phyloP scores from a whole-genome alignment of 2,888 invertebrate genomes.

The Lycophotia porphyrea region DNA sequence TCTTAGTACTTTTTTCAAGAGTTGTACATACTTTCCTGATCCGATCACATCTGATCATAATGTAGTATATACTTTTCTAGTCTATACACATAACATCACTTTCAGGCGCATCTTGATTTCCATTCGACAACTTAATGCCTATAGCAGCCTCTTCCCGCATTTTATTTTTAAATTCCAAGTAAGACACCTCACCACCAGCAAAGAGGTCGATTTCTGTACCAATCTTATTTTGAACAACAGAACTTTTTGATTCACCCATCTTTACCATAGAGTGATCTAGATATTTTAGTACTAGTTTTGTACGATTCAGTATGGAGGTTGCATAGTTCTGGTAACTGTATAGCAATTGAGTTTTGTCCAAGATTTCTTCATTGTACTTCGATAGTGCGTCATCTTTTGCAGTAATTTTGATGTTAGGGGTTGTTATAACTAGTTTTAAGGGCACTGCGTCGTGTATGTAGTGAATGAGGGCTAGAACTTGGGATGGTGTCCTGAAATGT shows the following conservation, averaged over 20 bases:
- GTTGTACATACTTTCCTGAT: not conserved
- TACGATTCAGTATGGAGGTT: slow-evolving; percentile 75
- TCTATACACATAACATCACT: slow-evolving; percentile 68
- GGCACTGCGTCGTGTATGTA: slow-evolving; percentile 82
- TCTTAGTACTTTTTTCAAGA: not conserved
- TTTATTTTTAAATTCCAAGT: slow-evolving; percentile 73
- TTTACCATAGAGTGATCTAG: slow-evolving; percentile 78
- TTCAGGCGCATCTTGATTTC: slow-evolving; percentile 23
- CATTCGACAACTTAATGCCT: slow-evolving; percentile 65
- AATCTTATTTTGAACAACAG: slow-evolving; percentile 69
- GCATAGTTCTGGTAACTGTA: slow-evolving; percentile 70
- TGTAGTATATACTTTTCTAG: slow-evolving; percentile 15
- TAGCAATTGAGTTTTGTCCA: slow-evolving; percentile 23
- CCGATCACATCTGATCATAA: not conserved
- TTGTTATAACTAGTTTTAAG: slow-evolving; percentile 76
- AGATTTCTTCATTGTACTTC: slow-evolving; percentile 68
- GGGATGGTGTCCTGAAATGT: slow-evolving; percentile 80
- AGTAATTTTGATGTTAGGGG: slow-evolving; percentile 72
- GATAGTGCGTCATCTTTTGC: slow-evolving; percentile 67
- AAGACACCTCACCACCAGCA: slow-evolving; percentile 72
- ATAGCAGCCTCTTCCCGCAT: slow-evolving; percentile 71
- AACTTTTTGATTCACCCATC: slow-evolving; percentile 79
- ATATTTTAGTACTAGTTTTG: slow-evolving; percentile 74
- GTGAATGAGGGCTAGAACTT: slow-evolving; percentile 82
- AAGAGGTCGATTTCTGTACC: slow-evolving; percentile 81